phyloP scores from a whole-genome alignment of 2,888 invertebrate genomes.

The Drepana falcataria region DNA sequence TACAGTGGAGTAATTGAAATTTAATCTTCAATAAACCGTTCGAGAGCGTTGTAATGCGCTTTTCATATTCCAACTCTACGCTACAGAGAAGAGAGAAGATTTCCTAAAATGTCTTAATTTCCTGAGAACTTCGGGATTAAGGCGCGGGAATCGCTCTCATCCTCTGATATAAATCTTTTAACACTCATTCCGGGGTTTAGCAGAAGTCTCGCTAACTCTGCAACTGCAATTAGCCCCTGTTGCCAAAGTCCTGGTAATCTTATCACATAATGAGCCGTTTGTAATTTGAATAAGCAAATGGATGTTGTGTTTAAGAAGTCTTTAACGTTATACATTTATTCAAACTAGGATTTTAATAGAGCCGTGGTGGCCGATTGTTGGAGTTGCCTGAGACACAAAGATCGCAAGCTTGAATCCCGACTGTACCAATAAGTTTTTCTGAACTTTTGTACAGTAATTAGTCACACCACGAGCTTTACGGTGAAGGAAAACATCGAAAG shows the following conservation, averaged over 20 bases:
- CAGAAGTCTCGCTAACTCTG: slow-evolving; percentile 58
- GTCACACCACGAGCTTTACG: too few species aligned
- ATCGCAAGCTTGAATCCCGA: too few species aligned
- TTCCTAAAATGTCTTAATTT: slow-evolving; percentile 61
- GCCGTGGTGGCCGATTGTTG: too few species aligned
- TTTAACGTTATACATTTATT: slow-evolving; percentile 2
- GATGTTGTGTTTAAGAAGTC: slow-evolving; percentile 4
- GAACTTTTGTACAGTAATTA: too few species aligned
- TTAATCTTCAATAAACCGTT: slow-evolving; percentile 2
- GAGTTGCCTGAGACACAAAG: too few species aligned
- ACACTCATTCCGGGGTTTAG: slow-evolving; percentile 65
- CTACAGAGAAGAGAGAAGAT: slow-evolving; percentile 19
- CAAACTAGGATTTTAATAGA: too few species aligned
- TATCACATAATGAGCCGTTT: slow-evolving; percentile 50
- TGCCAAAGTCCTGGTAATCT: slow-evolving; percentile 59
- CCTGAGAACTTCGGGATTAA: slow-evolving; percentile 46
- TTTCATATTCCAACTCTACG: slow-evolving; percentile 6
- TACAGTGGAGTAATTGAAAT: slow-evolving; percentile 1
- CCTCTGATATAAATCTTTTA: slow-evolving; percentile 74
- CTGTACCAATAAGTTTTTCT: too few species aligned
- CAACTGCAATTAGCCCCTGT: slow-evolving; percentile 71
- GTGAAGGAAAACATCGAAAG: too few species aligned
- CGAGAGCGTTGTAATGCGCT: slow-evolving; percentile 6
- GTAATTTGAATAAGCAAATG: slow-evolving; percentile 45
- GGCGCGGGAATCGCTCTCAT: slow-evolving; percentile 43